Evolutionary conservation across 2,797 vertebrate species (phyloP), one percentile per base, ranked within the genome.

Genomic region (Saxicola maurus): DNA sequence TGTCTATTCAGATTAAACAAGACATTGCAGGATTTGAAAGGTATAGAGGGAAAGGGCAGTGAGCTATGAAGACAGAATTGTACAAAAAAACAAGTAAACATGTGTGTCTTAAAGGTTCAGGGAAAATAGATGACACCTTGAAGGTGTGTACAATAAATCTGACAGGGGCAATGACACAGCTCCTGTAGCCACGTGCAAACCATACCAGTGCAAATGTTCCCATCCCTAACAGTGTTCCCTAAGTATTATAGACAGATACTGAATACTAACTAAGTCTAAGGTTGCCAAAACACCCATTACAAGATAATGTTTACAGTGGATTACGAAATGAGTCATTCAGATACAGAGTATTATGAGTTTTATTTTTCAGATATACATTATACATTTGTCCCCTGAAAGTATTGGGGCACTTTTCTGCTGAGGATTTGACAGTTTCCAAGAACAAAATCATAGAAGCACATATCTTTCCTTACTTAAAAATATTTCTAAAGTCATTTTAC

Each of bases 1-100:
- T 96, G 94, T 95, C 78, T 61, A 85, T 94, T 96, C 93, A 94
- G 91, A 91, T 93, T 92, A 86, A 93, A 87, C 43, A 78, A 91
- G 87, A 88, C 75, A 90, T 71, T 67, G 33, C 57, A 77, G 67
- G 82, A 88, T 93, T 95, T 91, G 85, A 89, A 92, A 89, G 85
- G 88, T 81, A 81, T 75, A 91, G 72, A 88, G 71, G 65, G 59
- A 48, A 84, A 80, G 82, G 51, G 73, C 71, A 87, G 55, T 4
- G 1, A 91, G 72, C 87, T 86, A 53, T 46, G 64, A 93, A 86
- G 66, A 84, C 4, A 20, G 62, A 76, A 46, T 13, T 86, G 73
- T 75, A 92, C 55, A 64, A 56, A 57, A 67, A 38, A 61, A 5
- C 75, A 85, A 62, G 74, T 64, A 85, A 92, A 91, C 35, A 27